These are phyloP conservation scores for Cantharis flavilabris DNA, from an alignment of 2,888 invertebrate genomes.

Conservation along the genomic window DNA sequence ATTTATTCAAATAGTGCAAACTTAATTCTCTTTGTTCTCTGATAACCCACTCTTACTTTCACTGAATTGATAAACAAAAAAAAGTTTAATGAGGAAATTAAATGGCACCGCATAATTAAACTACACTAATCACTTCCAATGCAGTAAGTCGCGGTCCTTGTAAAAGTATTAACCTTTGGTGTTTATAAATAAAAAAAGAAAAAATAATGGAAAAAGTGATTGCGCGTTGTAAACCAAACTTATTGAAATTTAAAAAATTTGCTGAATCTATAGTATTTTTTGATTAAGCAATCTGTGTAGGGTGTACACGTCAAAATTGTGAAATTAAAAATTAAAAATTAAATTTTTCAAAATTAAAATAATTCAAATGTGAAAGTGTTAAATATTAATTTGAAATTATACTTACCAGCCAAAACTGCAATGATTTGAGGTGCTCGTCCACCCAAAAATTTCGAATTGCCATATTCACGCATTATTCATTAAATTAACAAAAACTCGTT, in stretches of 20 bases:
- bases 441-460: constrained; percentile 37
- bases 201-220: not conserved
- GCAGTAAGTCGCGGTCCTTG: not conserved
- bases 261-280: not conserved
- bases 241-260: not conserved
- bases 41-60: not conserved
- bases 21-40: not conserved
- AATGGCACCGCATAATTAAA: not conserved
- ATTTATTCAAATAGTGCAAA: not conserved
- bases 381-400: not conserved
- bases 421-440: constrained; percentile 48
- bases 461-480: constrained; percentile 18
- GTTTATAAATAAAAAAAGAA: not conserved
- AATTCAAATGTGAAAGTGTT: not conserved
- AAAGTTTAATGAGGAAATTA: not conserved
- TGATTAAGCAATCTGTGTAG: not conserved
- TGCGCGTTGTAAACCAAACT: not conserved
- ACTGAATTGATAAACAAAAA: not conserved
- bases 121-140: not conserved
- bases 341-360: not conserved
- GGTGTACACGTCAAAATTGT: not conserved
- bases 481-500: constrained; percentile 10
- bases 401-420: constrained; percentile 49
- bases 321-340: not conserved
- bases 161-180: not conserved